Percentiles rank a stretch among this genome's conserved stretches.
These are phyloP conservation scores for Iguana delicatissima DNA, from an alignment of 2,797 vertebrate genomes.

Conservation along the genomic window DNA sequence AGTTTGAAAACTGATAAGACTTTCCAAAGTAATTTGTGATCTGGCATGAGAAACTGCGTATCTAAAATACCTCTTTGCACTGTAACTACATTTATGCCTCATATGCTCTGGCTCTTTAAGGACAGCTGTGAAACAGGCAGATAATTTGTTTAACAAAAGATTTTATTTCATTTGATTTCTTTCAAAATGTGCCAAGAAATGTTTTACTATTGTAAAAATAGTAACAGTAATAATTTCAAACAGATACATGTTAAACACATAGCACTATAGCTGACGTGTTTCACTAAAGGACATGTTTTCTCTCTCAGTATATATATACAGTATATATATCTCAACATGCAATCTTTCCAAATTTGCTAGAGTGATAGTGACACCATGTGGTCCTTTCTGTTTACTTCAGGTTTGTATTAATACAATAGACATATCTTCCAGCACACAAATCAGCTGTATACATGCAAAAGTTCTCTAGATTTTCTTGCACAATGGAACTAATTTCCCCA, in stretches of 20 bases:
- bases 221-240: conserved; percentile 20
- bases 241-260: not conserved
- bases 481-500: conserved; percentile 17
- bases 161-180: not conserved
- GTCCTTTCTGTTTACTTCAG: conserved; percentile 66
- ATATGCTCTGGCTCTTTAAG: not conserved
- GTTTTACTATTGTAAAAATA: no score
- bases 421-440: conserved; percentile 29
- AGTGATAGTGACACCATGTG: conserved; percentile 81
- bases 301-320: no score
- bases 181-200: no score
- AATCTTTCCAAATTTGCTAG: conserved; percentile 56
- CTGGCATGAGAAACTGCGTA: not conserved
- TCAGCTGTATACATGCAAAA: conserved; percentile 27
- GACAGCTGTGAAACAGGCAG: not conserved
- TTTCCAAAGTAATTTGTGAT: not conserved
- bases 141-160: not conserved
- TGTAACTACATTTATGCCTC: conserved; percentile 1
- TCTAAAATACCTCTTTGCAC: not conserved
- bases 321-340: conserved; percentile 29
- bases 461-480: conserved; percentile 26
- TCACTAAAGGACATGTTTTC: not conserved
- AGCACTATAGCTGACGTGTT: not conserved
- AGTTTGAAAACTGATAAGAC: not conserved
- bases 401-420: conserved; percentile 15